Conservation (phyloP, 2,888 invertebrate genomes). For the Dioctria linearis region DNA sequence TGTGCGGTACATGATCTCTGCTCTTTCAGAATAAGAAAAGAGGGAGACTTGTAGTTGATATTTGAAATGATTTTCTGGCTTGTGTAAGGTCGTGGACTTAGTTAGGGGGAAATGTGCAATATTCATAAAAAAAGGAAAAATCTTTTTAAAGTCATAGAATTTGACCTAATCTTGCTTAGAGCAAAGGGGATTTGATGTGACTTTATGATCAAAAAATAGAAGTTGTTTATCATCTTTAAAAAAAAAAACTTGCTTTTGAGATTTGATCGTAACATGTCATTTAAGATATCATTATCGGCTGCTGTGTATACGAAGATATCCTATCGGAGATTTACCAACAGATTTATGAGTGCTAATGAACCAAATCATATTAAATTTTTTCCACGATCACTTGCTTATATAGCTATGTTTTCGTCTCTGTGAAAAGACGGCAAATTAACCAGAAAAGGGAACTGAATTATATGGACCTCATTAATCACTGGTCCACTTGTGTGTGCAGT, state of each 20-base stretch:
- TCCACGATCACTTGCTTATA: not conserved
- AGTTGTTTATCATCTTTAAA: not conserved
- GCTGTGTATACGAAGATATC: not conserved
- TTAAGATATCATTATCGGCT: not conserved
- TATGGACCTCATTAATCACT: constrained; percentile 47
- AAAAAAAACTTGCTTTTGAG: not conserved
- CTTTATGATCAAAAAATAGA: not conserved
- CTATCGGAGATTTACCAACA: not conserved
- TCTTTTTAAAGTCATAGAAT: too few species aligned
- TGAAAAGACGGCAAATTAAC: constrained; percentile 20
- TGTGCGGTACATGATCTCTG: constrained; percentile 49
- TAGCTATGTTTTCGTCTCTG: not conserved
- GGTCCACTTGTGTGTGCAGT: not conserved
- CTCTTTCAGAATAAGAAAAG: not conserved
- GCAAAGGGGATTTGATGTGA: not conserved
- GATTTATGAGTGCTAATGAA: constrained; percentile 44
- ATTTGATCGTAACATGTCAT: not conserved
- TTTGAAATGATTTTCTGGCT: constrained; percentile 8
- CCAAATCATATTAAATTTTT: not conserved
- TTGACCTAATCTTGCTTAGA: too few species aligned
- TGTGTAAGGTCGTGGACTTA: constrained; percentile 39
- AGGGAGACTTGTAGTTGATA: not conserved
- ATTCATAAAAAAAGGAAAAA: not conserved
- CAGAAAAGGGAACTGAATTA: constrained; percentile 36
- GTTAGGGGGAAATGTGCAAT: not conserved